Conservation (phyloP, 2,888 invertebrate species). For the Ceramica pisi region DNA sequence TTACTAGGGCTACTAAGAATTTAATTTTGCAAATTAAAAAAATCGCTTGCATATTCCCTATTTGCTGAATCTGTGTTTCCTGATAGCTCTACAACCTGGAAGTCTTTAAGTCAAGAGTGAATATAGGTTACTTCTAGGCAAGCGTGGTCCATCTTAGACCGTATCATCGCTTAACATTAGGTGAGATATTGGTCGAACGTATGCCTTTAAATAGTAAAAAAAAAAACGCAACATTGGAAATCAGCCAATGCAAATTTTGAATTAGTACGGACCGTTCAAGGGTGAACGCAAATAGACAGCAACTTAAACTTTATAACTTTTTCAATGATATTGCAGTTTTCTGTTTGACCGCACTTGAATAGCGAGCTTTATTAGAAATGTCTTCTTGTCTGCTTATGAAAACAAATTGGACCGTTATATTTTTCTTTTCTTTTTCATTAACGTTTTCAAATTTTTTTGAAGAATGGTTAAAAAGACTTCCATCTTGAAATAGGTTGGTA, state of each 20-base stretch:
- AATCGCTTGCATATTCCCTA: no score
- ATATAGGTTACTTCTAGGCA: no score
- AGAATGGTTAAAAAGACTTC: conserved; percentile 4
- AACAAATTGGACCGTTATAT: conserved; percentile 21
- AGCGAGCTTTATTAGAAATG: conserved; percentile 36
- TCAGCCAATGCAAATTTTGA: conserved; percentile 38
- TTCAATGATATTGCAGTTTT: conserved; percentile 44
- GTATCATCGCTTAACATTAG: no score
- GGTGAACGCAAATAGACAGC: conserved; percentile 5
- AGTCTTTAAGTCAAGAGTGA: no score
- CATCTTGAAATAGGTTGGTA: not conserved
- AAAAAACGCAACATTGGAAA: conserved; percentile 22
- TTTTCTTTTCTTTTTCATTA: conserved; percentile 6
- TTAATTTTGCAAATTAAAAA: no score
- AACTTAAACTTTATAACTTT: conserved; percentile 19
- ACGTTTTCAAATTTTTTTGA: conserved; percentile 2
- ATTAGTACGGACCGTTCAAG: conserved; percentile 11
- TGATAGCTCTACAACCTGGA: no score
- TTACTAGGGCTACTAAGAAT: no score
- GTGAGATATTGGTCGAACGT: no score
- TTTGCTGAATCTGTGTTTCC: no score
- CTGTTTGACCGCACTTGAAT: conserved; percentile 32
- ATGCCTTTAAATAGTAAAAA: no score
- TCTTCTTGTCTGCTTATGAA: conserved; percentile 23
- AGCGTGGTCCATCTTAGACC: no score